phyloP scores from a whole-genome alignment of 2,113 vertebrate genomes.

The Bolborhynchus lineola region DNA sequence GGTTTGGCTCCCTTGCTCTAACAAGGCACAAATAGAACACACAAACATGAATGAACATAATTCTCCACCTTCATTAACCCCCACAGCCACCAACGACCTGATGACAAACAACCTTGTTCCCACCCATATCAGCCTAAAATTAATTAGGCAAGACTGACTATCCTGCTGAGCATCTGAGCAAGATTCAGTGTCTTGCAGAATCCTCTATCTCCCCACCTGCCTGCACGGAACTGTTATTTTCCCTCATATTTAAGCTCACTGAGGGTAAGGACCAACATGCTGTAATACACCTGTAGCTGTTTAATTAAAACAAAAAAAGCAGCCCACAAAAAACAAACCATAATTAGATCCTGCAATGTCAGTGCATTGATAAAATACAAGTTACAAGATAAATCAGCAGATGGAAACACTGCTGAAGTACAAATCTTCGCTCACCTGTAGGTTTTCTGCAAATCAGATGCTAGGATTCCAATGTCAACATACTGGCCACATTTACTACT shows the following conservation, averaged over 20 bases:
- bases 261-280: background rate
- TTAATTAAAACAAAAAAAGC: background rate
- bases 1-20: background rate
- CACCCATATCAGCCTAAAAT: background rate
- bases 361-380: background rate
- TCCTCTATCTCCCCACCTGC: background rate
- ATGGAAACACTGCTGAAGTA: background rate
- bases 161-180: background rate
- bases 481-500: slow-evolving; percentile 79
- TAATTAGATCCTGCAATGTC: background rate
- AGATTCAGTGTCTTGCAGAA: background rate
- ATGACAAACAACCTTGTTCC: background rate
- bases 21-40: background rate
- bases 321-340: background rate
- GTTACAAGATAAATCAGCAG: background rate
- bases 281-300: background rate
- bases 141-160: background rate
- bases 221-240: background rate
- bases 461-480: slow-evolving; percentile 83
- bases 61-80: background rate
- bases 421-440: slow-evolving; percentile 78
- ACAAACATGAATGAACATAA: background rate
- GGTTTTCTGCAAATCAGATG: slow-evolving; percentile 84
- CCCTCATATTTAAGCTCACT: background rate
- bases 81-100: background rate